Evolutionary conservation across 1,140 invertebrate species (phyloP).

Genomic region (Drosophila orena): DNA sequence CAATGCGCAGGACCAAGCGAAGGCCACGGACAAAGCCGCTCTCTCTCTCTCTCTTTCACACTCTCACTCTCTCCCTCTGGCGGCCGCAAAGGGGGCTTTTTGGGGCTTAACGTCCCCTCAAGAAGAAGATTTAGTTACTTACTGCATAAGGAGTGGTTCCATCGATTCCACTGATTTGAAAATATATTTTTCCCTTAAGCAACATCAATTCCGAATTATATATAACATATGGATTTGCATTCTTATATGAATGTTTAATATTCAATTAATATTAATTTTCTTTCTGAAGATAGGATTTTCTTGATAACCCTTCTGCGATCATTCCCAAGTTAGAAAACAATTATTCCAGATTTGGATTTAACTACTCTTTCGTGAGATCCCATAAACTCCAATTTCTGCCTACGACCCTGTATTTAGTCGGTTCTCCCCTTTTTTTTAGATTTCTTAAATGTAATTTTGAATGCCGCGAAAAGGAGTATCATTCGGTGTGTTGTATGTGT

Average conservation of each 20-base stretch:
- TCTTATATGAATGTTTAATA: too few relatives aligned
- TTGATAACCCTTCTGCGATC: too few relatives aligned
- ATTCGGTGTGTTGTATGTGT: constrained; percentile 2
- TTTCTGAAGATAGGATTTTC: too few relatives aligned
- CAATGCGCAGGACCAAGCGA: constrained; percentile 76
- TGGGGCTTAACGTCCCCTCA: background rate
- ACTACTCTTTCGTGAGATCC: background rate
- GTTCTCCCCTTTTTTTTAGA: constrained; percentile 15
- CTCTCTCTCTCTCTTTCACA: constrained; percentile 18
- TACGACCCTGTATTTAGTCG: background rate
- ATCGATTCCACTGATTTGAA: too few relatives aligned
- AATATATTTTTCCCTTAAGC: too few relatives aligned
- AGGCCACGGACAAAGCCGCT: constrained; percentile 52
- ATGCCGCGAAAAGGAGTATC: constrained; percentile 31
- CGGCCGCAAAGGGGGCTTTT: background rate
- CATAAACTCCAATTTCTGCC: background rate
- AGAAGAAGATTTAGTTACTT: background rate
- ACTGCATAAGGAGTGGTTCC: background rate
- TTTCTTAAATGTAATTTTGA: constrained; percentile 51
- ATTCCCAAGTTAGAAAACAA: background rate
- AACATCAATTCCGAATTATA: too few relatives aligned
- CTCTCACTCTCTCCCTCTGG: background rate
- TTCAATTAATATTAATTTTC: too few relatives aligned
- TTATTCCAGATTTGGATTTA: too few relatives aligned
- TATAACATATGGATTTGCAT: too few relatives aligned